Base-by-base conservation (phyloP, 2,113 vertebrate species). In the Girardinichthys multiradiatus region DNA sequence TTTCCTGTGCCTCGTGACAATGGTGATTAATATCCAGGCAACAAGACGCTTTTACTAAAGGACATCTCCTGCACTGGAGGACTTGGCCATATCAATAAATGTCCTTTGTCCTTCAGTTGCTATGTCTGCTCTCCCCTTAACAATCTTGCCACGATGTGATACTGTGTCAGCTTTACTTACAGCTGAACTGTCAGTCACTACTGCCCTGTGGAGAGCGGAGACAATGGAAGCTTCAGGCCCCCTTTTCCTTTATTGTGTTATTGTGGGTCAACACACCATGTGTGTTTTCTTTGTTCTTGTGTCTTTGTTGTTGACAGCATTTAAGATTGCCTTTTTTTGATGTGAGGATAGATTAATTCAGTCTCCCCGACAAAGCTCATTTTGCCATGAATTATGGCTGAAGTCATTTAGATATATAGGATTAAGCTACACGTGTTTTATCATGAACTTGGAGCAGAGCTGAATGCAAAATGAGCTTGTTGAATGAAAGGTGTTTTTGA, bases 1-100 rank as follows among this genome's bases (percentile, higher is more conserved):
- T 84, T 82, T 89, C 84, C 79, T 80, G 68, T 80, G 82, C 83
- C 89, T 89, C 89, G 80, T 91, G 91, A 88, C 82, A 88, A 83
- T 85, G 62, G 85, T 94, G 92, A 94, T 93, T 90, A 91, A 93
- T 94, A 90, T 85, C 70, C 76, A 85, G 63, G 70, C 88, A 92
- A 90, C 91, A 87, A 91, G 85, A 73, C 78, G 64, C 79, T 87
- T 90, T 87, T 90, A 91, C 86, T 76, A 77, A 92, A 91, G 88
- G 90, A 92, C 88, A 76, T 86, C 81, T 81, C 83, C 86, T 69
- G 74, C 77, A 87, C 80, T 89, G 82, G 88, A 92, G 90, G 90
- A 92, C 91, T 88, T 51, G 74, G 81, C 89, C 85, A 73, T 92
- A 89, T 90, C 87, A 90, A 89, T 92, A 91, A 86, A 88, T 83